These are phyloP conservation scores for Decapterus maruadsi DNA, from an alignment of 2,797 vertebrate genomes.

Conservation along the genomic window DNA sequence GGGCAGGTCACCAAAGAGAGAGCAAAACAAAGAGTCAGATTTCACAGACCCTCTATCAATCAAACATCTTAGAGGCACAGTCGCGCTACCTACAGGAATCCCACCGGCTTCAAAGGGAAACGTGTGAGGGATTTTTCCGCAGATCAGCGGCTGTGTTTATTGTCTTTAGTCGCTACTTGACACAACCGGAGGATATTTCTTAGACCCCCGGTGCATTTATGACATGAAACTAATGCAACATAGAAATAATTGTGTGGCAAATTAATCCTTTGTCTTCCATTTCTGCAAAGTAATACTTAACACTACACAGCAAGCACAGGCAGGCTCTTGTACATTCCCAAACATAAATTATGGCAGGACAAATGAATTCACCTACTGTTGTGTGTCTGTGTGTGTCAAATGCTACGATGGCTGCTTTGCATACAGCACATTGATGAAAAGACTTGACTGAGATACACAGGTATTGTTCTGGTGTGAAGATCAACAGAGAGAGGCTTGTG, in stretches of 20 bases:
- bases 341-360: constrained; percentile 74
- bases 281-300: constrained; percentile 68
- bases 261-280: constrained; percentile 67
- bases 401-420: constrained; percentile 60
- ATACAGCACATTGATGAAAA: constrained; percentile 30
- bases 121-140: constrained; percentile 58
- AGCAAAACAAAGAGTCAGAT: constrained; percentile 82
- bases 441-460: constrained; percentile 38
- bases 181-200: constrained; percentile 58
- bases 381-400: constrained; percentile 47
- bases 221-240: constrained; percentile 44
- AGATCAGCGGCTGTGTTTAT: constrained; percentile 62
- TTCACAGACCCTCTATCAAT: constrained; percentile 85
- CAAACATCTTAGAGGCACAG: constrained; percentile 78
- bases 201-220: constrained; percentile 39
- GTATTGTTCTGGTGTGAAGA: constrained; percentile 57
- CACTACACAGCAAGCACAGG: constrained; percentile 62
- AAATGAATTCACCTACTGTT: constrained; percentile 69
- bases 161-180: constrained; percentile 71
- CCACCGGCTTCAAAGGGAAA: constrained; percentile 74
- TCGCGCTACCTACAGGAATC: constrained; percentile 70
- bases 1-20: constrained; percentile 77
- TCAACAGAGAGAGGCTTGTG: constrained; percentile 26
- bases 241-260: constrained; percentile 54
- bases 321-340: constrained; percentile 75